Evolutionary conservation across 2,113 vertebrate genomes (phyloP).

Genomic region (Bubo scandiacus): DNA sequence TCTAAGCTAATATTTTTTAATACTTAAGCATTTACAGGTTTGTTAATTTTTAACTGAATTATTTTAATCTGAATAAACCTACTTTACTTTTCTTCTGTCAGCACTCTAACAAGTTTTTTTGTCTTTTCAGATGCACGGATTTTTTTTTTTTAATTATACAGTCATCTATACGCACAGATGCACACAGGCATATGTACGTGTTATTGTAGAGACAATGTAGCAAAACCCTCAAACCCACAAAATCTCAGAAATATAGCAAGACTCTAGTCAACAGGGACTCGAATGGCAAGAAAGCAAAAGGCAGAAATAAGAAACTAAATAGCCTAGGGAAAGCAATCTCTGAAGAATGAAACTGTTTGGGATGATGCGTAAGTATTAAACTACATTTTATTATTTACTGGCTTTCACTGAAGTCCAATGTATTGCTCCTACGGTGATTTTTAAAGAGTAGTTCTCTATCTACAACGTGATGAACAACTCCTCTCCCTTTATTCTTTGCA

Average conservation of each 20-base stretch:
- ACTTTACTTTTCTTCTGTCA: background rate
- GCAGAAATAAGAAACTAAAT: background rate
- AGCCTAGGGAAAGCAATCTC: background rate
- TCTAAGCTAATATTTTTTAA: background rate
- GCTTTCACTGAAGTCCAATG: background rate
- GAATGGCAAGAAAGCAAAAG: background rate
- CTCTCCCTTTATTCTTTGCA: background rate
- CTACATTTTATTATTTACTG: background rate
- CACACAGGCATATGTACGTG: accelerated
- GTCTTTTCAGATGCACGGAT: background rate
- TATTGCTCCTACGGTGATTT: background rate
- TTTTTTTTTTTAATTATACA: background rate
- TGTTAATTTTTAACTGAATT: background rate
- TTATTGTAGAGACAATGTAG: background rate
- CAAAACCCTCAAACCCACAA: background rate
- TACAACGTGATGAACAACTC: background rate
- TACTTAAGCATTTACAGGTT: background rate
- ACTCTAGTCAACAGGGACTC: background rate
- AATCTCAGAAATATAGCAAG: background rate
- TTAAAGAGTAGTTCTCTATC: background rate
- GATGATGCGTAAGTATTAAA: background rate
- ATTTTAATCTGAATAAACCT: background rate
- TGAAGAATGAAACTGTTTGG: background rate
- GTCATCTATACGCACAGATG: background rate
- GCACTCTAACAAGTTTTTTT: background rate